Base-by-base conservation (phyloP, 2,888 invertebrate species). In the Ormyrus thymus region DNA sequence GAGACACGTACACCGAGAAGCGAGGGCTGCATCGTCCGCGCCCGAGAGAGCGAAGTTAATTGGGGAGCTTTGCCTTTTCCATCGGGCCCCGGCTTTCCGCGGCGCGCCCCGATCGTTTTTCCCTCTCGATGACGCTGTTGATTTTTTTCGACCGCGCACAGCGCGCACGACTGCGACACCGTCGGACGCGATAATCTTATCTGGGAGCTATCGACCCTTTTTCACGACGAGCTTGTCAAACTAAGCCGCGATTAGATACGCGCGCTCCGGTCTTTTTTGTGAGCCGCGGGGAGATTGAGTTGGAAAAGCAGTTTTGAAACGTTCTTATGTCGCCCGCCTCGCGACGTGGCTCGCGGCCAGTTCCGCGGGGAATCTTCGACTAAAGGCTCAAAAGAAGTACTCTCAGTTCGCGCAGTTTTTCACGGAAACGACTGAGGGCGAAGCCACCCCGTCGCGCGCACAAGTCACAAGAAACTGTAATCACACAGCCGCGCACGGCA, bases 181-280 rank as follows among this genome's bases (percentile, higher is more conserved):
- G 46, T 10, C 72, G 61, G 9, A 10, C 4, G 53, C 9, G 29
- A 29, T 9, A 56, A 76, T 69, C 68, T 76, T 76, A 76, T 76
- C 75, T 15, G 61, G 6, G 29, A 29, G 50, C n/a, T 46, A 46
- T 48, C 11, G 29, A 29, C 4, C 29, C 53, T 7, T 29, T 76
- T 53, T 61, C 46, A 46, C 0, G 15, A 61, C 13, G 10, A 11
- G 15, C 56, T 69, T 69, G 50, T 55, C 64, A 13, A 45, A 46
- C n/a, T 13, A 45, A 76, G 11, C 29, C 10, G 6, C 10, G 76
- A 70, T 76, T 70, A 76, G 70, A 70, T 76, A 70, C 9, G 55
- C 2, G 29, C 29, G 29, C 29, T 29, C 29, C 29, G 29, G 29
- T 29, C 29, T 29, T 29, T 29, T 29, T 4, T 29, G 29, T 29